A percentile compares a stretch with the other conserved stretches of the same genome.
Evolutionary conservation across 2,888 invertebrate species (phyloP).

Genomic region (Rambutsinella grinnellia): DNA sequence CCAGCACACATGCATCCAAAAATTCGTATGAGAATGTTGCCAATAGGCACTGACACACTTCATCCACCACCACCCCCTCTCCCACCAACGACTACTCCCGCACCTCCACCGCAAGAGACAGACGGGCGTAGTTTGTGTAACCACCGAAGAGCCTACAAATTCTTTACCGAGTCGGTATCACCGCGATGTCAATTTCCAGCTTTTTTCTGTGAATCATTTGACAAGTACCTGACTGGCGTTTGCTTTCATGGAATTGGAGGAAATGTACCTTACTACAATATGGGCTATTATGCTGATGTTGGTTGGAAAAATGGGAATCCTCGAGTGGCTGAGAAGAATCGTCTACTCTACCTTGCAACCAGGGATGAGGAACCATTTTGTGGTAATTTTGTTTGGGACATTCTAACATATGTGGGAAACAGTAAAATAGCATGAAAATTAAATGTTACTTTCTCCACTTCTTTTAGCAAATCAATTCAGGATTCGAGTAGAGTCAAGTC

Average conservation of each 20-base stretch:
- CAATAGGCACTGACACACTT: background rate
- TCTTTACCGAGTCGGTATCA: conserved; percentile 94
- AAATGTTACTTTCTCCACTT: background rate
- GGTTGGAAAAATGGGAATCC: conserved; percentile 15
- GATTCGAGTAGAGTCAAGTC: conserved; percentile 83
- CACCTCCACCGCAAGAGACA: conserved; percentile 82
- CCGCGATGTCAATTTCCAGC: conserved; percentile 93
- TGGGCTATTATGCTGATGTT: conserved; percentile 92
- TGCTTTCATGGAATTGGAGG: conserved; percentile 78
- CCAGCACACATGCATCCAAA: background rate
- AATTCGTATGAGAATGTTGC: conserved; percentile 28
- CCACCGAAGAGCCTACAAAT: conserved; percentile 92
- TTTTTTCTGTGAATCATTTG: conserved; percentile 87
- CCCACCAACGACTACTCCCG: conserved; percentile 68
- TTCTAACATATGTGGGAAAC: no score
- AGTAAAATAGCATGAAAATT: background rate
- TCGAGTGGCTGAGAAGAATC: conserved; percentile 45
- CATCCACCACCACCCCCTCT: conserved; percentile 3
- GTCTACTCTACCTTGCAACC: conserved; percentile 84
- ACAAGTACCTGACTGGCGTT: conserved; percentile 83
- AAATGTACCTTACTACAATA: conserved; percentile 76
- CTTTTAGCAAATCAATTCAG: conserved; percentile 86
- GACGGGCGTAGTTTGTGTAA: conserved; percentile 93
- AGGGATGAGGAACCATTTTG: conserved; percentile 94
- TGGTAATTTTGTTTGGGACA: conserved; percentile 77